Percentiles rank a stretch among this genome's conserved stretches.
phyloP scores from a whole-genome alignment of 2,113 vertebrate genomes.

The Mormyrus lacerda region DNA sequence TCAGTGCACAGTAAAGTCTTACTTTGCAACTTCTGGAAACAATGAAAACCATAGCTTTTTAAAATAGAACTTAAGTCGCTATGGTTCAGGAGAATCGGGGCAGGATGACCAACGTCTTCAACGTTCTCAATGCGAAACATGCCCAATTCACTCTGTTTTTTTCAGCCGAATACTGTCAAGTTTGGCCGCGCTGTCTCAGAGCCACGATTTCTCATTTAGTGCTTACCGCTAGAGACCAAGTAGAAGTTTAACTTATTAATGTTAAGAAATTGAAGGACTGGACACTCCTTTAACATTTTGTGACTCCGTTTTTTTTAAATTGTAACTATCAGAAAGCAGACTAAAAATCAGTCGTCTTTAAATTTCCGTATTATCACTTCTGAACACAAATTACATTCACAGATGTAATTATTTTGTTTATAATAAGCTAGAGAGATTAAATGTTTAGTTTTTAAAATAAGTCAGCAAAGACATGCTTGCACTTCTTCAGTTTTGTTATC shows the following conservation, averaged over 20 bases:
- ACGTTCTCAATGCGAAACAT: background rate
- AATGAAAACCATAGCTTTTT: background rate
- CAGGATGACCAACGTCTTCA: background rate
- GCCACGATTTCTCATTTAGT: background rate
- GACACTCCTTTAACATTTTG: background rate
- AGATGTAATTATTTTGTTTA: background rate
- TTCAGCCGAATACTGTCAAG: background rate
- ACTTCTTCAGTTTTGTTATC: slow-evolving; percentile 58
- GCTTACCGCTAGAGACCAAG: background rate
- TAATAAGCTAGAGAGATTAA: background rate
- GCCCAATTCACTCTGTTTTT: background rate
- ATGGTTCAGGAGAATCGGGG: background rate
- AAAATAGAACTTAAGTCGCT: background rate
- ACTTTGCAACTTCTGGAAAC: background rate
- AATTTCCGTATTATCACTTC: background rate
- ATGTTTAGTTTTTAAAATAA: slow-evolving; percentile 55
- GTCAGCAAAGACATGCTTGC: slow-evolving; percentile 73
- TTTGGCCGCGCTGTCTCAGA: background rate
- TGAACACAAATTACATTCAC: background rate
- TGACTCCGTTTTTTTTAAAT: background rate
- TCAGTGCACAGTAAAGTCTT: background rate
- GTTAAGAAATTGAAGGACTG: background rate
- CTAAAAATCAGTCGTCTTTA: background rate
- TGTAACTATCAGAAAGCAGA: background rate
- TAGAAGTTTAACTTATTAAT: background rate